Evolutionary conservation across 2,888 invertebrate species (phyloP).

Genomic region (Apotomis betuletana): DNA sequence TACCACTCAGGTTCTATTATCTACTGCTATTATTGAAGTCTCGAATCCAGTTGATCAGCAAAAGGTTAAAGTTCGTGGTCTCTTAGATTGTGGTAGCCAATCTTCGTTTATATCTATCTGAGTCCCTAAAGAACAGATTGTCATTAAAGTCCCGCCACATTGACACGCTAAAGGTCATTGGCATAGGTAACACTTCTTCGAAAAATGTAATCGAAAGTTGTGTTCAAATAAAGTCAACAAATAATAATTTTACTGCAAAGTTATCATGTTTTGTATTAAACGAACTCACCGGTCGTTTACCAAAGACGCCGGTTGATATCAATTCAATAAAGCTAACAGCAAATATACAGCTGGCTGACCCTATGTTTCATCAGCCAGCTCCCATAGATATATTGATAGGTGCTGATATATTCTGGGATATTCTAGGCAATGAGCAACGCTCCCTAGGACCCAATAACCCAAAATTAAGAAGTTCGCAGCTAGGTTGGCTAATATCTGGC

Average conservation of each 20-base stretch:
- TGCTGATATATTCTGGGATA: conserved; percentile 35
- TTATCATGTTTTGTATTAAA: conserved; percentile 44
- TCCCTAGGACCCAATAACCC: conserved; percentile 44
- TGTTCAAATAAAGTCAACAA: conserved; percentile 34
- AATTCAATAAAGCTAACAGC: background rate
- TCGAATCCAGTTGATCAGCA: conserved; percentile 10
- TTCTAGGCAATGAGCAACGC: conserved; percentile 44
- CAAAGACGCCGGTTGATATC: conserved; percentile 33
- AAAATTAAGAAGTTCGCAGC: conserved; percentile 42
- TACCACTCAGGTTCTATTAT: background rate
- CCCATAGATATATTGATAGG: conserved; percentile 41
- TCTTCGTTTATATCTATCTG: conserved; percentile 33
- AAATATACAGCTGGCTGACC: conserved; percentile 34
- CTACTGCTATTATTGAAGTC: conserved; percentile 9
- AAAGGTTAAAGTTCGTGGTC: conserved; percentile 29
- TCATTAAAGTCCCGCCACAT: conserved; percentile 9
- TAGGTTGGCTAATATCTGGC: conserved; percentile 51
- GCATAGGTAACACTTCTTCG: conserved; percentile 37
- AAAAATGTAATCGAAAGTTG: conserved; percentile 33
- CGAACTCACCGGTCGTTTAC: conserved; percentile 42
- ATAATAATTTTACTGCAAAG: conserved; percentile 34
- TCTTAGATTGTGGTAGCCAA: conserved; percentile 42
- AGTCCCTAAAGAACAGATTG: conserved; percentile 28
- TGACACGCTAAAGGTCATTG: conserved; percentile 34
- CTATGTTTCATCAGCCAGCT: conserved; percentile 39